phyloP scores from a whole-genome alignment of 2,797 vertebrate genomes.

The Neostethus bicornis region DNA sequence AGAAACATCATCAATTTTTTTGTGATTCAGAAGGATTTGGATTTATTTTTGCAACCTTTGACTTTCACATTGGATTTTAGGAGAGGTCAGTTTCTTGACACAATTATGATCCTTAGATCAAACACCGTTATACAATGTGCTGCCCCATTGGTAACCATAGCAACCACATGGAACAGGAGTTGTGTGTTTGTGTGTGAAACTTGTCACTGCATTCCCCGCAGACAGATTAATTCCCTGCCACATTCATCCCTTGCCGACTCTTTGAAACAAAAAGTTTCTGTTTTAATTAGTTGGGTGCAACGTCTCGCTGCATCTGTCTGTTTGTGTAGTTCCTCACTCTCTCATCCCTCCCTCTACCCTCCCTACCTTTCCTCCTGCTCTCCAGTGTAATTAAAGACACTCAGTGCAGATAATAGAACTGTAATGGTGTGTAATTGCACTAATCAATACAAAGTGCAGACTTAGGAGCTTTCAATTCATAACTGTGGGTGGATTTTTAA shows the following conservation, averaged over 20 bases:
- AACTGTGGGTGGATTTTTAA: constrained; percentile 22
- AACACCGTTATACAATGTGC: constrained; percentile 69
- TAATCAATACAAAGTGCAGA: constrained; percentile 74
- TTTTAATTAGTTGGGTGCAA: constrained; percentile 80
- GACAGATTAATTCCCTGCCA: constrained; percentile 78
- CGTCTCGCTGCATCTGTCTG: constrained; percentile 69
- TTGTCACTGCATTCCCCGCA: constrained; percentile 67
- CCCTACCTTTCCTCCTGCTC: constrained; percentile 47
- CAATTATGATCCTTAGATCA: constrained; percentile 61
- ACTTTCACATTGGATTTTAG: constrained; percentile 32
- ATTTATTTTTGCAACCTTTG: constrained; percentile 48
- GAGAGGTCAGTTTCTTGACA: constrained; percentile 60
- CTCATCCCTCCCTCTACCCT: constrained; percentile 39
- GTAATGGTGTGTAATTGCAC: constrained; percentile 75
- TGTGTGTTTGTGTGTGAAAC: constrained; percentile 31
- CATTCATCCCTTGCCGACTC: constrained; percentile 78
- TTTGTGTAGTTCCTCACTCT: constrained; percentile 43
- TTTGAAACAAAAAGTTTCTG: constrained; percentile 78
- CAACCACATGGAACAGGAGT: constrained; percentile 63
- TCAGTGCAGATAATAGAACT: constrained; percentile 70
- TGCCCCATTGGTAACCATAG: constrained; percentile 67
- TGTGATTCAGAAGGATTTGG: constrained; percentile 22
- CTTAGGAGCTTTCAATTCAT: constrained; percentile 45
- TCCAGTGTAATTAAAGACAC: constrained; percentile 78
- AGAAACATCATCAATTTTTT: constrained; percentile 14